These are phyloP conservation scores for Grallaria varia DNA, from an alignment of 2,113 vertebrate genomes.

Conservation along the genomic window DNA sequence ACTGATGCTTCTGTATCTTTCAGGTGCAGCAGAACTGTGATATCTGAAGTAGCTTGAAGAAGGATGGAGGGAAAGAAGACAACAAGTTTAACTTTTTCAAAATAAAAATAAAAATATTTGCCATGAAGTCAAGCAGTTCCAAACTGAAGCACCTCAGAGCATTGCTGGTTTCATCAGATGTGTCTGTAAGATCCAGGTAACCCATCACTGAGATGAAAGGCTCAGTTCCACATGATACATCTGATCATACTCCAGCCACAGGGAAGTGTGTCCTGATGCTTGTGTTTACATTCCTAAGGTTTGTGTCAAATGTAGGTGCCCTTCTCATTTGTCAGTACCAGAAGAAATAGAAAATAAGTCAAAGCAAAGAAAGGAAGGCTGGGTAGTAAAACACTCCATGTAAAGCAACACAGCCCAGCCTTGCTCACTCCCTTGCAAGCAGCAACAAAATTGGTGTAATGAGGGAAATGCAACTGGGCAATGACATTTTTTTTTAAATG, in stretches of 20 bases:
- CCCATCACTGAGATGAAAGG: neutral
- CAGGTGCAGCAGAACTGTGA: neutral
- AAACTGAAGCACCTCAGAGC: neutral
- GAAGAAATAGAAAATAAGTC: neutral
- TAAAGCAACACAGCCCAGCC: neutral
- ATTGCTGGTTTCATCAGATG: neutral
- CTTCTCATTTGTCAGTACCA: neutral
- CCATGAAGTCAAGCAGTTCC: neutral
- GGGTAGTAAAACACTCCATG: neutral
- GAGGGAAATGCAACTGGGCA: neutral
- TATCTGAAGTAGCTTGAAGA: neutral
- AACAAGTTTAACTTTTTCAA: neutral
- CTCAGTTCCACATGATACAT: neutral
- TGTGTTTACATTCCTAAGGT: neutral
- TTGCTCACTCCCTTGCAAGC: neutral
- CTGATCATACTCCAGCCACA: neutral
- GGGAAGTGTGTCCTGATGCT: neutral
- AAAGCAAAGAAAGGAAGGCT: neutral
- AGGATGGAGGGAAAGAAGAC: neutral
- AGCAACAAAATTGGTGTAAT: neutral
- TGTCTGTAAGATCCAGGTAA: neutral
- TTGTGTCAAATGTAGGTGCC: neutral
- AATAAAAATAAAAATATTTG: neutral
- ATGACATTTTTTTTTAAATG: neutral
- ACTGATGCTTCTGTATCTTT: neutral